These are phyloP conservation scores for Lampris megalopsis DNA, from an alignment of 2,113 vertebrate genomes.

Conservation along the genomic window DNA sequence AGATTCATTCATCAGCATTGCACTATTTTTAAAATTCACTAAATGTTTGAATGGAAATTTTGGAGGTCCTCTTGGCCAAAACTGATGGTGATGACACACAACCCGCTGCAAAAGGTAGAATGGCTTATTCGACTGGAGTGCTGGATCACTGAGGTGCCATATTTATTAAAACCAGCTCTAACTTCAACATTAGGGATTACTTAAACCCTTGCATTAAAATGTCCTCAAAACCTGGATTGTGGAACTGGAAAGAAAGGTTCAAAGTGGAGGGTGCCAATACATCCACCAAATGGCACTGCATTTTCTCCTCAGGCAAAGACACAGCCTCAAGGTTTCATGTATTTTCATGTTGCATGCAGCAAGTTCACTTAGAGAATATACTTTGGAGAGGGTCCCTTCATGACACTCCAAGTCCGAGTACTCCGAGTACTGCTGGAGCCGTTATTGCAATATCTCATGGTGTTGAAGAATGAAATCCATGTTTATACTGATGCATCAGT, in stretches of 20 bases:
- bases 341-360: constrained; percentile 19
- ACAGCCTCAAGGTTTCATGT: neutral
- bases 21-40: constrained; percentile 18
- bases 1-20: neutral
- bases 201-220: constrained; percentile 38
- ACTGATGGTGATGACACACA: constrained; percentile 39
- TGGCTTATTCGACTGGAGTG: constrained; percentile 30
- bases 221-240: constrained; percentile 25
- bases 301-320: constrained; percentile 24
- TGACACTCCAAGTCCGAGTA: neutral
- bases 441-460: neutral
- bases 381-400: neutral
- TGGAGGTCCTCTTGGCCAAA: constrained; percentile 17
- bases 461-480: neutral
- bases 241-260: constrained; percentile 23
- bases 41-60: neutral
- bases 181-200: constrained; percentile 34
- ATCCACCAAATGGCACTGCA: constrained; percentile 54
- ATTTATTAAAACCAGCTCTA: constrained; percentile 40
- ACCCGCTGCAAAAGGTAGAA: constrained; percentile 38
- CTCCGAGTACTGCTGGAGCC: too few species aligned
- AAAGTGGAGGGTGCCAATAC: constrained; percentile 25
- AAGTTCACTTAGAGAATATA: constrained; percentile 22
- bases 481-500: neutral
- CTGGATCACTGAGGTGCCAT: constrained; percentile 37